A percentile compares a stretch with the other conserved stretches of the same genome.
Conservation (phyloP, 2,113 vertebrate genomes). For the Clinocottus analis region DNA sequence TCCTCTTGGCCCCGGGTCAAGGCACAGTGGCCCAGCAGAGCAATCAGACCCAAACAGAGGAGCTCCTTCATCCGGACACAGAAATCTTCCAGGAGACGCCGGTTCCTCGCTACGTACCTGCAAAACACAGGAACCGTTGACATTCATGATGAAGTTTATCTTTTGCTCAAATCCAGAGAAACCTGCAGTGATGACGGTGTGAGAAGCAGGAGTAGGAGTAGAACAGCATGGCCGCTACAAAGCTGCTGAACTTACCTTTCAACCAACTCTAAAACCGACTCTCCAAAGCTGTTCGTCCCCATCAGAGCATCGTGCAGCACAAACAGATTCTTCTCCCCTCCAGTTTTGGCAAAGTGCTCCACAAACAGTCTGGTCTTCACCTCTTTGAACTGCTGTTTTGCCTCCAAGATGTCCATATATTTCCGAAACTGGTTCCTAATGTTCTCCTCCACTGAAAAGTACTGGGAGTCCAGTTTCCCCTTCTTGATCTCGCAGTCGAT, state of each 20-base stretch:
- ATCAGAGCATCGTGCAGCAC: conserved; percentile 80
- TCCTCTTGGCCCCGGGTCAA: conserved; percentile 72
- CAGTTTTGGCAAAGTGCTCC: conserved; percentile 80
- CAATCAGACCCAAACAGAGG: conserved; percentile 83
- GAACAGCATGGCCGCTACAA: background rate
- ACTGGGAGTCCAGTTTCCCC: conserved; percentile 75
- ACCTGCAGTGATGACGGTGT: background rate
- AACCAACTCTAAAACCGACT: conserved; percentile 79
- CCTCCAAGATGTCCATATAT: conserved; percentile 84
- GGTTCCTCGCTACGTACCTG: conserved; percentile 79
- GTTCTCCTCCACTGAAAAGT: conserved; percentile 84
- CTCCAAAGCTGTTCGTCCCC: conserved; percentile 80
- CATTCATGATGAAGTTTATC: background rate
- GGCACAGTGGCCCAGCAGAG: conserved; percentile 78
- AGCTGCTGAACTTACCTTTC: conserved; percentile 58
- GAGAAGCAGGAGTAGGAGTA: background rate
- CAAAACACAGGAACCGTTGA: background rate
- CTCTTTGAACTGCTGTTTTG: conserved; percentile 79
- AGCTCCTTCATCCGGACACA: conserved; percentile 85
- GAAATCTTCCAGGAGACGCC: conserved; percentile 83
- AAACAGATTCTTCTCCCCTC: conserved; percentile 84
- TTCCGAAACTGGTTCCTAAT: conserved; percentile 84
- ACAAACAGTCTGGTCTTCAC: conserved; percentile 80
- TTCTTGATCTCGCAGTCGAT: conserved; percentile 83
- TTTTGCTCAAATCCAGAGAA: background rate